Percentiles rank a stretch among this genome's conserved stretches.
Conservation (phyloP, 2,888 invertebrate species). For the Clanis bilineata region DNA sequence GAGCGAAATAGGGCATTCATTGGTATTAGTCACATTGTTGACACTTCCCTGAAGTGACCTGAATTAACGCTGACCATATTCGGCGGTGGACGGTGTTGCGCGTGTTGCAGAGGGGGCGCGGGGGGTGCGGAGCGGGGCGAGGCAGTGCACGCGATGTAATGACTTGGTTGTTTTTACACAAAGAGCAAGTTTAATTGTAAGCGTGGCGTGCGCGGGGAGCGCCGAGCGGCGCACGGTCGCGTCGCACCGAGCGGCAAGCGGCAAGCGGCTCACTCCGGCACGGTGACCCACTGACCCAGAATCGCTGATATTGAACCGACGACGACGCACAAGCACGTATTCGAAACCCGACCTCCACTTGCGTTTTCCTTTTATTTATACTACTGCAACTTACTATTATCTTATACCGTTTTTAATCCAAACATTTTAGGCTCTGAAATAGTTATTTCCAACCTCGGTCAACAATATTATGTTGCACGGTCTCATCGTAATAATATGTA, state of each 20-base stretch:
- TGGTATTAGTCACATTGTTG: constrained; percentile 20
- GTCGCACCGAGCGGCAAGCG: constrained; percentile 34
- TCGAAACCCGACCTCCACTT: constrained; percentile 75
- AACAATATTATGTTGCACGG: background rate
- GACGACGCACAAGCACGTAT: constrained; percentile 68
- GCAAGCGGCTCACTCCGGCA: constrained; percentile 59
- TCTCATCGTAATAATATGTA: constrained; percentile 1
- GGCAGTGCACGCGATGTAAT: constrained; percentile 30
- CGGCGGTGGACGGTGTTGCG: constrained; percentile 17
- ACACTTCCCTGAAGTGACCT: constrained; percentile 24
- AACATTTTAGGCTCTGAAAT: background rate
- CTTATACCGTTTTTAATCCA: background rate
- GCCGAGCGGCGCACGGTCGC: constrained; percentile 32
- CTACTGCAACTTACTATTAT: background rate
- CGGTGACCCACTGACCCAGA: constrained; percentile 80
- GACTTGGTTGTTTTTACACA: constrained; percentile 48
- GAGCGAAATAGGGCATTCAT: background rate
- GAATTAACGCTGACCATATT: constrained; percentile 30
- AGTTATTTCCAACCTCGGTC: background rate
- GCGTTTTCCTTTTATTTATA: constrained; percentile 59
- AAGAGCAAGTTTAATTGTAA: constrained; percentile 66
- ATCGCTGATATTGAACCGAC: constrained; percentile 79
- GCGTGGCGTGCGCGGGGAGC: constrained; percentile 45
- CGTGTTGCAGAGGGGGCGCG: too few relatives aligned
- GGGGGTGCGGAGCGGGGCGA: background rate